phyloP scores from a whole-genome alignment of 1,140 invertebrate species.

The Drosophila ananassae region DNA sequence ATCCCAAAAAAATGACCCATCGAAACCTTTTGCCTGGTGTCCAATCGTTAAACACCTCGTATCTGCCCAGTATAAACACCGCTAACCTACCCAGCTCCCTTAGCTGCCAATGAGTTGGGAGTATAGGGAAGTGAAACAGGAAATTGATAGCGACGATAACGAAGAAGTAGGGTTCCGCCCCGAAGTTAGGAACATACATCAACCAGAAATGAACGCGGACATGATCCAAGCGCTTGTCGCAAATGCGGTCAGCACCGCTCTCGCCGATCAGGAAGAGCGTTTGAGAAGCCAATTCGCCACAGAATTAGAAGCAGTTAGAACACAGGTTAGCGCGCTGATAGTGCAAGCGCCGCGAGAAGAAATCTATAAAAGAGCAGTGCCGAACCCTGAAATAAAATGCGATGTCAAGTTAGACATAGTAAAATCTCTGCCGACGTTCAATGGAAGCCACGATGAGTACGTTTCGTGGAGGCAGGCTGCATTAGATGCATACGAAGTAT shows the following conservation, averaged over 20 bases:
- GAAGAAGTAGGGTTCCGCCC: too few species aligned
- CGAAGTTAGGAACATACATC: too few species aligned
- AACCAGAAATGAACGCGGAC: not conserved
- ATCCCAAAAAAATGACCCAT: not conserved
- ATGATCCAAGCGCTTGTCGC: slow-evolving; percentile 16
- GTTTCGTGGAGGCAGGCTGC: too few species aligned
- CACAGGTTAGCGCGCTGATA: slow-evolving; percentile 3
- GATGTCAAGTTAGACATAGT: slow-evolving; percentile 1
- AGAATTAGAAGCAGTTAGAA: slow-evolving; percentile 2
- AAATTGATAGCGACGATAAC: too few species aligned
- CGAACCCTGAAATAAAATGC: not conserved
- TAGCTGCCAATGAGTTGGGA: too few species aligned
- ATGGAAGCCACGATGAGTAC: not conserved
- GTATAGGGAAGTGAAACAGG: too few species aligned
- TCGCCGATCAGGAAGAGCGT: not conserved
- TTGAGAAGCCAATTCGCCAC: not conserved
- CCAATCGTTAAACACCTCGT: slow-evolving; percentile 6
- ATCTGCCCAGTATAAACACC: not conserved
- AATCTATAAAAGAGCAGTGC: not conserved
- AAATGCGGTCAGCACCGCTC: slow-evolving; percentile 9
- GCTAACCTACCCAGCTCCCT: not conserved
- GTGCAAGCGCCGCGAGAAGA: slow-evolving; percentile 9
- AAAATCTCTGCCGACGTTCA: not conserved
- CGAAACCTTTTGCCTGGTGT: not conserved
- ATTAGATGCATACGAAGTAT: too few species aligned